phyloP scores from a whole-genome alignment of 2,888 invertebrate species.

The Melinaea marsaeus region DNA sequence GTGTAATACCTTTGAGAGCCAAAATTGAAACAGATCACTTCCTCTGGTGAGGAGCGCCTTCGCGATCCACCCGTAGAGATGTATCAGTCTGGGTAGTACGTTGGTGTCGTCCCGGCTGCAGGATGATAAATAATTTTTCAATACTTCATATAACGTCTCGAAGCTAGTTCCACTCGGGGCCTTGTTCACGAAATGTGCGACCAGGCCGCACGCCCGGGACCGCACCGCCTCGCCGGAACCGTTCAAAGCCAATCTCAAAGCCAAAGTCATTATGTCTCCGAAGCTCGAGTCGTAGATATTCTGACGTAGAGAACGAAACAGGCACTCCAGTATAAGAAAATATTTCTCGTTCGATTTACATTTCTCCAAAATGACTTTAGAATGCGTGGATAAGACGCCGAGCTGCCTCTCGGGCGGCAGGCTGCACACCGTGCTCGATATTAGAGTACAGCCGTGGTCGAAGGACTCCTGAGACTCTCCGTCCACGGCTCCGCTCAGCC shows the following conservation, averaged over 20 bases:
- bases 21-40: conserved; percentile 57
- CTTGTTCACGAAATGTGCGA: conserved; percentile 80
- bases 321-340: conserved; percentile 69
- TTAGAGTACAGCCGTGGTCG: conserved; percentile 52
- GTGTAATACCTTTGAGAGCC: conserved; percentile 61
- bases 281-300: conserved; percentile 52
- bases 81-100: conserved; percentile 50
- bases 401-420: conserved; percentile 56
- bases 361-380: conserved; percentile 45
- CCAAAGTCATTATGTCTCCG: conserved; percentile 54
- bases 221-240: conserved; percentile 52
- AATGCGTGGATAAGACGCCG: conserved; percentile 47
- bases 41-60: conserved; percentile 65
- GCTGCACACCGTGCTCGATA: conserved; percentile 59
- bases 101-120: conserved; percentile 43
- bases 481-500: conserved; percentile 56
- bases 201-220: conserved; percentile 65
- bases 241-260: conserved; percentile 55
- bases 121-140: conserved; percentile 47
- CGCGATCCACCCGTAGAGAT: conserved; percentile 64
- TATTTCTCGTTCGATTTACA: conserved; percentile 49
- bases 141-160: conserved; percentile 56
- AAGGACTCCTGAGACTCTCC: conserved; percentile 41
- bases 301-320: conserved; percentile 69
- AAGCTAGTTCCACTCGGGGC: conserved; percentile 60